Evolutionary conservation across 2,888 invertebrate species (phyloP).

Genomic region (Diloba caeruleocephala): DNA sequence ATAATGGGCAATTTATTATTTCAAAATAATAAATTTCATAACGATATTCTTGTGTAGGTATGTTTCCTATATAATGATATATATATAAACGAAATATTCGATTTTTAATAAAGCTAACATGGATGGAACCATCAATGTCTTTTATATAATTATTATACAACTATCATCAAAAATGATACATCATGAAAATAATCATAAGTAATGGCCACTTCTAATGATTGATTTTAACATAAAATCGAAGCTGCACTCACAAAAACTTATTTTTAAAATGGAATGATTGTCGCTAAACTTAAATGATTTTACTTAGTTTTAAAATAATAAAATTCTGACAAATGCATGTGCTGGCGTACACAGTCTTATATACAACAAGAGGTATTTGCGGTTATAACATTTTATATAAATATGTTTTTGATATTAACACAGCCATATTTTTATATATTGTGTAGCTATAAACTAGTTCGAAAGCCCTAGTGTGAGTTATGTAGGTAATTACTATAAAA

Average conservation of each 20-base stretch:
- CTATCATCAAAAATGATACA: slow-evolving; percentile 40
- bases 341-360: slow-evolving; percentile 78
- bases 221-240: slow-evolving; percentile 50
- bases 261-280: slow-evolving; percentile 57
- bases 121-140: slow-evolving; percentile 37
- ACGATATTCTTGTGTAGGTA: slow-evolving; percentile 48
- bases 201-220: slow-evolving; percentile 57
- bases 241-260: slow-evolving; percentile 50
- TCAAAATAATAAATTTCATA: slow-evolving; percentile 46
- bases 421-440: slow-evolving; percentile 81
- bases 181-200: slow-evolving; percentile 45
- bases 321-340: slow-evolving; percentile 67
- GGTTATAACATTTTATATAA: slow-evolving; percentile 79
- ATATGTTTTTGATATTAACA: slow-evolving; percentile 87
- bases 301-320: slow-evolving; percentile 46
- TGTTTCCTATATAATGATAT: slow-evolving; percentile 48
- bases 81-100: slow-evolving; percentile 45
- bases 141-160: slow-evolving; percentile 18
- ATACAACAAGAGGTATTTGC: slow-evolving; percentile 86
- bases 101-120: slow-evolving; percentile 48
- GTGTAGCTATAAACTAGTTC: slow-evolving; percentile 62
- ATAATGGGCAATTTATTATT: slow-evolving; percentile 33
- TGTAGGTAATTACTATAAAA: too few relatives aligned
- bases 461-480: too few relatives aligned
- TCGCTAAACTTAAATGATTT: slow-evolving; percentile 46